phyloP scores from a whole-genome alignment of 2,113 vertebrate genomes.

The Zosterops hypoxanthus region DNA sequence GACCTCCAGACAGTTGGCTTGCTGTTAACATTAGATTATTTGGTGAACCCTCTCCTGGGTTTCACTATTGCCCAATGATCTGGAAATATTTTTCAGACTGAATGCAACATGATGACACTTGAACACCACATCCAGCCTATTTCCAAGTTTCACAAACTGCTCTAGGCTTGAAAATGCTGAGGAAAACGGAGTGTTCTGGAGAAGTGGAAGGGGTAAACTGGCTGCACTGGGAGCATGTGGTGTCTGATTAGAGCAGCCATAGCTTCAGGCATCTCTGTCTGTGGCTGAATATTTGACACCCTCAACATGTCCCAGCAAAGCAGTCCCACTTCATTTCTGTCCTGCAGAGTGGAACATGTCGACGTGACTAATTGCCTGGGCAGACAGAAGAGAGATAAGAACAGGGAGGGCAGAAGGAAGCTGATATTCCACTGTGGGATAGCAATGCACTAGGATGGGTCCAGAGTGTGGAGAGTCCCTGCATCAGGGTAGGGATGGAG shows the following conservation, averaged over 20 bases:
- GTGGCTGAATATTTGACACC: background rate
- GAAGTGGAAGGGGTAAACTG: background rate
- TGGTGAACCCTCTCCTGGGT: background rate
- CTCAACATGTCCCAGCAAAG: conserved; percentile 1
- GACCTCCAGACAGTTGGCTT: background rate
- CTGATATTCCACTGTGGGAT: background rate
- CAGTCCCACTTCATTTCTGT: background rate
- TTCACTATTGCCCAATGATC: background rate
- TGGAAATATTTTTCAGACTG: background rate
- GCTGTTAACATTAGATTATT: background rate
- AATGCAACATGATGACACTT: background rate
- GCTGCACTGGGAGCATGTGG: background rate
- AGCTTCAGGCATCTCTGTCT: background rate
- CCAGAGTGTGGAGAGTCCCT: background rate
- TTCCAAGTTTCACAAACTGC: background rate
- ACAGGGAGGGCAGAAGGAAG: background rate
- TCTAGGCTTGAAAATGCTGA: background rate
- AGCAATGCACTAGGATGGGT: background rate
- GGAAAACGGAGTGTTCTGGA: background rate
- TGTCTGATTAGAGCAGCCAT: background rate
- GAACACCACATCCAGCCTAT: background rate
- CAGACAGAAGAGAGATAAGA: background rate
- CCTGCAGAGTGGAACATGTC: background rate
- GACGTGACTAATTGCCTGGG: background rate
- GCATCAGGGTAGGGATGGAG: background rate